Base-by-base conservation (phyloP, 2,797 vertebrate genomes). In the Thamnophis elegans region DNA sequence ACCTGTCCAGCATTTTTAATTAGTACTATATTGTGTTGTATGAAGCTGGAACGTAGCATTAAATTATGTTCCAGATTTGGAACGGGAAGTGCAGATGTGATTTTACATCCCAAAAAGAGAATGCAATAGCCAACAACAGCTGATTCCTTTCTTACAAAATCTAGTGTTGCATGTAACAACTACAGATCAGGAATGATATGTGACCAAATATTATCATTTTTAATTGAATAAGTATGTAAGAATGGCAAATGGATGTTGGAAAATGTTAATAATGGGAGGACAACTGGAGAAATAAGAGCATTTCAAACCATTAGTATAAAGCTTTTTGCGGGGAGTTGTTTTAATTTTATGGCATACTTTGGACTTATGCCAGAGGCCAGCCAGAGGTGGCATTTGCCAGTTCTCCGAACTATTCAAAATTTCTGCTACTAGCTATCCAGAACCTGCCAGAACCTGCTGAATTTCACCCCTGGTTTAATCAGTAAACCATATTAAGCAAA, bases 221-320 rank as follows among this genome's bases (percentile, higher is more conserved):
- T 88, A 92, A 0, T 0, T 0, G 25, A 65, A 58, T 93, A 93
- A 95, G 93, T 93, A 93, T 91, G 2, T 82, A 0, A 65, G 59
- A 91, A 87, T 89, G 90, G 55, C 26, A 88, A 88, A 2, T n/a
- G 60, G 94, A 93, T 16, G 32, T 92, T 94, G 82, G 25, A 62
- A 93, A 95, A 93, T 10, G 25, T 92, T 94, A 82, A 55, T 62
- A 93, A 53, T 12, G 0, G 0, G 60, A 93, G 91, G 90, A 93
- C 91, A 91, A n/a, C 73, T 89, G 82, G 88, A 87, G 92, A 93
- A 96, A 93, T 25, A 73, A 73, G 78, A 51, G n/a, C 13, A 93
- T 55, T 68, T 20, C 0, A 1, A 55, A 94, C 86, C 65, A 91
- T 85, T 4, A 90, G 2, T 60, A 60, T 51, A 93, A 93, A 82